Evolutionary conservation across 2,797 vertebrate species (phyloP), one percentile per base, ranked within the genome.

Genomic region (Lepidocolaptes lacrymiger): DNA sequence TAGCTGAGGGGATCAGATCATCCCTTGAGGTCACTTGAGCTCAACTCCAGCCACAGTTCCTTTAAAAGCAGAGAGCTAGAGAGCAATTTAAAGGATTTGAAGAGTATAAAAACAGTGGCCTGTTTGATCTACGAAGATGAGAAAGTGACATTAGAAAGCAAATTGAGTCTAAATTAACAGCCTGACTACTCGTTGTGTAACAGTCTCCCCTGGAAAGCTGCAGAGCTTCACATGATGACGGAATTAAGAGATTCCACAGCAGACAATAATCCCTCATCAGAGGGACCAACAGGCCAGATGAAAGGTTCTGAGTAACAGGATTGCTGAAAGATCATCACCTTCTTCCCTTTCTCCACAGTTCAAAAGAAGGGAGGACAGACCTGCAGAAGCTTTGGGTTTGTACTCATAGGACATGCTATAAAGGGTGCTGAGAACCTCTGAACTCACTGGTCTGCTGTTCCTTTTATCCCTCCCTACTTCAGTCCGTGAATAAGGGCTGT

Each of bases 261-360:
- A 90, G 88, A 83, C 22, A 1, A 30, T 84, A 91, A 88, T 86
- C 89, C 87, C 74, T 63, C 81, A 59, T 36, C 79, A 77, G 58
- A 0, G 0, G 64, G 77, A 71, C 87, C 89, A 48, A 73, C 41
- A 77, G 67, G 71, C 13, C 58, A 92, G 85, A 93, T 66, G 74
- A 95, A 93, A 95, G 94, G 84, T 76, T 43, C 85, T 81, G 76
- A 86, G 69, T 90, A 92, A 95, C 48, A 85, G 44, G 88, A 94
- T 69, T 86, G 76, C 59, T 76, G 39, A 56, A 84, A 88, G 69
- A 88, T 84, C 95, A 89, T 49, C 82, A 90, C 51, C 79, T 75
- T 71, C 87, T 52, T 77, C 80, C 43, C 76, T 49, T 66, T 84
- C 85, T 91, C 88, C 73, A 67, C 36, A 76, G 44, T 61, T 81